Percentiles rank a stretch among this genome's conserved stretches.
These are phyloP conservation scores for Amblyteles armatorius DNA, from an alignment of 2,888 invertebrate species.

Conservation along the genomic window DNA sequence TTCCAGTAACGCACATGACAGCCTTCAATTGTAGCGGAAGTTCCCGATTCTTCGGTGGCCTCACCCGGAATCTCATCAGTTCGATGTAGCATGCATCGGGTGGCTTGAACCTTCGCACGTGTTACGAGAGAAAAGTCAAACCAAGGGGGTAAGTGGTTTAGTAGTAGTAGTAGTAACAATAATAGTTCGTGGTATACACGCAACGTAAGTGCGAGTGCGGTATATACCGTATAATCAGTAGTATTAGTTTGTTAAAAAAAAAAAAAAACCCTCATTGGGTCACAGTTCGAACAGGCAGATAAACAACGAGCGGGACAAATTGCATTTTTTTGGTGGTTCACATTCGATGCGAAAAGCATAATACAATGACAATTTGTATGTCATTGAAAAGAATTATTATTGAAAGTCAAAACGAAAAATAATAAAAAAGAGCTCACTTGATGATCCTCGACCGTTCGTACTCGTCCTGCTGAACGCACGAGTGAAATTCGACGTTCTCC, in stretches of 20 bases:
- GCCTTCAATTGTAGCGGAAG: conserved; percentile 98
- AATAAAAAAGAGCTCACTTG: conserved; percentile 86
- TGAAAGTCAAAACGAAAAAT: not conserved
- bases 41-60: conserved; percentile 98
- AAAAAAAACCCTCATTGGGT: not conserved
- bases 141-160: conserved; percentile 41
- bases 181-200: conserved; percentile 22
- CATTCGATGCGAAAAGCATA: conserved; percentile 53
- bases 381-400: not conserved
- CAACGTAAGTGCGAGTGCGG: conserved; percentile 12
- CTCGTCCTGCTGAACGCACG: conserved; percentile 95
- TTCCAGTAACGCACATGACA: conserved; percentile 94
- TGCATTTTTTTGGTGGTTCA: not conserved
- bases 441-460: conserved; percentile 94
- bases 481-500: conserved; percentile 97
- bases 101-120: conserved; percentile 92
- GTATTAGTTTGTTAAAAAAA: conserved; percentile 27
- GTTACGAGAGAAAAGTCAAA: conserved; percentile 65
- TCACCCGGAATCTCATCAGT: conserved; percentile 96
- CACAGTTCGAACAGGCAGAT: conserved; percentile 20
- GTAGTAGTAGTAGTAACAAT: conserved; percentile 22
- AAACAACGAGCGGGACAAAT: conserved; percentile 27
- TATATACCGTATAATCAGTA: conserved; percentile 1
- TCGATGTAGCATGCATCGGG: conserved; percentile 99
- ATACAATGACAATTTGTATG: not conserved